A percentile compares a stretch with the other conserved stretches of the same genome.
Conservation (phyloP, 2,113 vertebrate genomes). For the Macaca mulatta region DNA sequence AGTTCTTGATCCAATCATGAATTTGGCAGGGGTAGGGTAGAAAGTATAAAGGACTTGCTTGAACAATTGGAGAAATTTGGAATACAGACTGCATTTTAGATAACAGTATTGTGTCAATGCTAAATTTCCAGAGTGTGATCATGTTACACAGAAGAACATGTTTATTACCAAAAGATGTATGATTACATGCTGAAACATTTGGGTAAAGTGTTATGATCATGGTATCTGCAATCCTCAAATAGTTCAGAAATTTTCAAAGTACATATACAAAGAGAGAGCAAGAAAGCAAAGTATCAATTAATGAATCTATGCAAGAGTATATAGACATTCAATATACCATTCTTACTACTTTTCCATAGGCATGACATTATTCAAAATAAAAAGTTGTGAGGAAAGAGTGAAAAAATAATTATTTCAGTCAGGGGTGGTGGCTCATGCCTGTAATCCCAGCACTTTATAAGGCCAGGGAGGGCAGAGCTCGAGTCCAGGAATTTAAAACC, state of each 20-base stretch:
- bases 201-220: not conserved
- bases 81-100: not conserved
- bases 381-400: not conserved
- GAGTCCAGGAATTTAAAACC: no score
- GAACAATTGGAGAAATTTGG: not conserved
- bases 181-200: not conserved
- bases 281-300: not conserved
- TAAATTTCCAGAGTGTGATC: not conserved
- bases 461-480: no score
- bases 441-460: no score
- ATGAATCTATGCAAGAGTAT: not conserved
- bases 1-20: not conserved
- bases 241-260: not conserved
- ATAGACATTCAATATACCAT: not conserved
- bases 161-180: not conserved
- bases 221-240: not conserved
- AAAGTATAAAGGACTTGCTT: not conserved
- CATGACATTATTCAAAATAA: constrained; percentile 43
- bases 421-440: no score
- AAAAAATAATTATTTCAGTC: not conserved
- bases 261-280: not conserved
- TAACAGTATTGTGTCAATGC: not conserved
- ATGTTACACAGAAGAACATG: not conserved
- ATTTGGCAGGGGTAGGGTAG: not conserved
- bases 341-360: not conserved